Conservation (phyloP, 2,113 vertebrate genomes). For the Erpornis zantholeuca region DNA sequence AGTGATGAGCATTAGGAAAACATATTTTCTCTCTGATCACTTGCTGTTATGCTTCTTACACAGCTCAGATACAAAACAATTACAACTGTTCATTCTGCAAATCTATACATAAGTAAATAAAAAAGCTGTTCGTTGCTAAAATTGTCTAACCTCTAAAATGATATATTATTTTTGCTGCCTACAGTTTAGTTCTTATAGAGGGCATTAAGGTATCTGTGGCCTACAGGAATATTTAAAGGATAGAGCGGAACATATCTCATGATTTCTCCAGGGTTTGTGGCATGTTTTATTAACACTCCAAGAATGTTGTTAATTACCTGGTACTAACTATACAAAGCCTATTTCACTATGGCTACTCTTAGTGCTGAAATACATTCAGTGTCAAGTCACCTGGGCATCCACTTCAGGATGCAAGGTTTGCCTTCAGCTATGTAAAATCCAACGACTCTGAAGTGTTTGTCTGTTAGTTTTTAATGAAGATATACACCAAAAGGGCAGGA, state of each 20-base stretch:
- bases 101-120: fast-evolving
- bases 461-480: neutral
- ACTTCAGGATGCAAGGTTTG: neutral
- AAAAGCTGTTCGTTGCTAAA: neutral
- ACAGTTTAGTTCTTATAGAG: neutral
- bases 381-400: neutral
- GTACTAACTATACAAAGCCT: neutral
- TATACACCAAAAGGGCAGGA: neutral
- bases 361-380: neutral
- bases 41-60: neutral
- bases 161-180: neutral
- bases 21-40: neutral
- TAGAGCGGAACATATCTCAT: neutral
- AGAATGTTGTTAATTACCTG: neutral
- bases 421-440: neutral
- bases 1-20: neutral
- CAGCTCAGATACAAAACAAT: neutral
- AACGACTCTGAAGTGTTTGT: neutral
- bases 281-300: neutral
- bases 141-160: neutral
- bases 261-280: neutral
- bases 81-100: neutral
- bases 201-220: neutral
- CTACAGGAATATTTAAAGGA: neutral
- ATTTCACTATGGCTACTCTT: neutral